These are phyloP conservation scores for Sebastes nivosus DNA, from an alignment of 2,797 vertebrate genomes.

Conservation along the genomic window DNA sequence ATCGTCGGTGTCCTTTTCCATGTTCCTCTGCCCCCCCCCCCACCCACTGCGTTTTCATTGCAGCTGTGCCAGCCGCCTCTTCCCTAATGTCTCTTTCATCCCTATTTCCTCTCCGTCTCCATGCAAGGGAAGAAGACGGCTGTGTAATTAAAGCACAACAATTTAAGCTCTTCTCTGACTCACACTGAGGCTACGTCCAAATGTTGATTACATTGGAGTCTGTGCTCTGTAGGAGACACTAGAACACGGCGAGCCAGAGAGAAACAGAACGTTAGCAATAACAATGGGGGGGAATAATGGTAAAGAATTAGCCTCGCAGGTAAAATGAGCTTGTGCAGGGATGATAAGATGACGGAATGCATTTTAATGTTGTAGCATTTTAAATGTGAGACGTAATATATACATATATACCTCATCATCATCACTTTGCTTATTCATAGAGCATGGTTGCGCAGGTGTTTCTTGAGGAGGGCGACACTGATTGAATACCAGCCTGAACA, in stretches of 20 bases:
- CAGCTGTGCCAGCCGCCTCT: no score
- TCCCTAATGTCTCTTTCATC: neutral
- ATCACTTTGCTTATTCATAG: neutral
- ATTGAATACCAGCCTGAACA: neutral
- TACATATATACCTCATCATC: no score
- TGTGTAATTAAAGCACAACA: constrained; percentile 5
- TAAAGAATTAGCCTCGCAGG: neutral
- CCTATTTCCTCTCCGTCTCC: neutral
- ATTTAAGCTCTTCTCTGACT: neutral
- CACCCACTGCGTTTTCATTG: neutral
- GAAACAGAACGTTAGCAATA: neutral
- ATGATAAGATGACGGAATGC: neutral
- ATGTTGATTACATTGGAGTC: constrained; percentile 13
- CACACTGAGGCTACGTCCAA: neutral
- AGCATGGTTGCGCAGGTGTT: neutral
- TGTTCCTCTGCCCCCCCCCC: neutral
- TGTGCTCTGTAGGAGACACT: neutral
- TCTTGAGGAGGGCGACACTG: neutral
- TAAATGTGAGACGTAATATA: no score
- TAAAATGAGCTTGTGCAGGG: neutral
- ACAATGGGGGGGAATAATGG: neutral
- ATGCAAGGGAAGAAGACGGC: neutral
- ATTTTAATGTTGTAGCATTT: no score
- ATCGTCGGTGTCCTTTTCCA: neutral
- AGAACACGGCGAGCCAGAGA: neutral